Evolutionary conservation across 2,888 invertebrate genomes (phyloP).

Genomic region (Ophion ventricosus): DNA sequence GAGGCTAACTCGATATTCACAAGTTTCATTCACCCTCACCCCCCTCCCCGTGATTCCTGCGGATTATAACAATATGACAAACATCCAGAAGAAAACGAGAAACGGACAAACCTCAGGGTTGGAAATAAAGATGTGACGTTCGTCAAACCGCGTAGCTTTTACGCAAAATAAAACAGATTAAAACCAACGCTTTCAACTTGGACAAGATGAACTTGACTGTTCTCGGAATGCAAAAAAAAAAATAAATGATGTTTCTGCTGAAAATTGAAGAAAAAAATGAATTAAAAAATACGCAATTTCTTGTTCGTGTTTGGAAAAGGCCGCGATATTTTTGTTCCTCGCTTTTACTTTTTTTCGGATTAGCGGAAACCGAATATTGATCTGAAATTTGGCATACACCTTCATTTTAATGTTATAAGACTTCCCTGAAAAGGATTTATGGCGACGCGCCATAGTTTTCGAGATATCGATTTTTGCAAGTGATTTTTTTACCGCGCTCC

Average conservation of each 20-base stretch:
- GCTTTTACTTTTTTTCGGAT: no score
- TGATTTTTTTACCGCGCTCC: no score
- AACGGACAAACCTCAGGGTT: neutral
- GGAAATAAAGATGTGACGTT: slow-evolving; percentile 19
- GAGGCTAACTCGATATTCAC: slow-evolving; percentile 2
- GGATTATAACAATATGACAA: neutral
- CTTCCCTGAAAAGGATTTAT: no score
- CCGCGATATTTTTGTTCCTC: no score
- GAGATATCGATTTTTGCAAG: no score
- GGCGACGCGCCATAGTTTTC: no score
- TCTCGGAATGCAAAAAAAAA: neutral
- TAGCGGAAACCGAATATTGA: no score
- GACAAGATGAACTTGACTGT: neutral
- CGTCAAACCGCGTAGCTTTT: neutral
- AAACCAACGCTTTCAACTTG: slow-evolving; percentile 24
- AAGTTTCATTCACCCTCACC: slow-evolving; percentile 30
- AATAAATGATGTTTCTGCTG: neutral
- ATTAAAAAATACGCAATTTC: neutral
- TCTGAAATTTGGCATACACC: no score
- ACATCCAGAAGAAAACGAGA: neutral
- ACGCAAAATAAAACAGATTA: slow-evolving; percentile 2
- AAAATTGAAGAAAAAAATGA: neutral
- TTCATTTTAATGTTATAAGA: no score
- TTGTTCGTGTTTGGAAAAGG: neutral
- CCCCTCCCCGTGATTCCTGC: neutral